Evolutionary conservation across 2,113 vertebrate species (phyloP), one percentile per base, ranked within the genome.

Genomic region (Chionomys nivalis): DNA sequence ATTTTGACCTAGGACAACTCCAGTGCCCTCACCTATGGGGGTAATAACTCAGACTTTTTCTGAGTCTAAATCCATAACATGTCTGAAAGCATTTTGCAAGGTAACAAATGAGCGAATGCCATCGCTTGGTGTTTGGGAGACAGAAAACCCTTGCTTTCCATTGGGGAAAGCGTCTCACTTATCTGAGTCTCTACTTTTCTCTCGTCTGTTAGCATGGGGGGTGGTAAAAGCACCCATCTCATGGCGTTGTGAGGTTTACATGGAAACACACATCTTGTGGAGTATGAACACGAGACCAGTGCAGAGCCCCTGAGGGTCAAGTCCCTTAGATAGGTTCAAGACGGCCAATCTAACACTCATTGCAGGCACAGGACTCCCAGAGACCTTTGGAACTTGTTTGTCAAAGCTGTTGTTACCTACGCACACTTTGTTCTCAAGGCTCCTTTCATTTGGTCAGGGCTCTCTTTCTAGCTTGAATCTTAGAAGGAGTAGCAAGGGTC

Each of bases 231-330:
- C 63, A 58, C 7, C 17, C 16, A 13, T 85, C 75, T 88, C 26
- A 2, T 13, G 44, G 7, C 73, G 52, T 14, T 36, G 47, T 79
- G 7, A 85, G 39, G 31, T 58, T 42, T 85, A 39, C 39, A 26
- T 21, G 58, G 26, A 23, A 79, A 44, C 21, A 13, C 31, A 12
- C 3, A 33, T 23, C 44, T 55, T 86, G 49, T 31, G 68, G 61
- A 33, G 6, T 83, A 39, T 79, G n/a, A 96, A 44, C 31, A 68
- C 1, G 42, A 23, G 47, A 12, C 78, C 68, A 26, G 70, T 3
- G 17, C 61, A 87, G 5, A 82, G 21, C 2, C 17, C 0, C 0
- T 19, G n/a, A 7, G 4, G 5, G 47, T 17, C 16, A 26, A 17
- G 14, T 11, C 23, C 26, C 24, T 0, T 2, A 7, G 23, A 39